Base-by-base conservation (phyloP, 2,888 invertebrate genomes). In the Athalia circularis region DNA sequence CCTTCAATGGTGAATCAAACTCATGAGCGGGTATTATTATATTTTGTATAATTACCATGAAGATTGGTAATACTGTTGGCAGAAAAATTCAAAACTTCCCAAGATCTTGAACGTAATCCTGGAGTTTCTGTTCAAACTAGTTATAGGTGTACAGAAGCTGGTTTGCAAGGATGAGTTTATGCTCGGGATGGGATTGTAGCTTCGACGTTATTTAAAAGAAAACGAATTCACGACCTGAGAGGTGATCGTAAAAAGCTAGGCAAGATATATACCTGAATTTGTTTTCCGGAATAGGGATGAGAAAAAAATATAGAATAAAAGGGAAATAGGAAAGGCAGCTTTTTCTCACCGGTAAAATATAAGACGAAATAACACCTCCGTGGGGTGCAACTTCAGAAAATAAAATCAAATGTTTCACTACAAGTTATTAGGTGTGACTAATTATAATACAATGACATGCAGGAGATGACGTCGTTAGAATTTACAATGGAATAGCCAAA, bases 401-500 rank as follows among this genome's bases (percentile, higher is more conserved):
- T 6, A 7, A 54, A 57, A 29, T 29, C 29, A 29, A 3, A 68
- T 68, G 43, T 68, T 54, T 43, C 29, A 54, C 13, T 54, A 13
- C 29, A 52, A 15, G 68, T 54, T 72, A 43, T 72, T 72, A 59
- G 72, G 72, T 72, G 59, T 59, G 72, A 72, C 72, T 72, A 72
- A 59, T 72, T 72, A 72, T 13, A 57, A 72, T 59, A 72, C 72
- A 59, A 72, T 72, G 72, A 72, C 47, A 59, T 29, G 29, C 29
- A 11, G 9, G 47, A 72, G 72, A 72, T 72, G 72, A 57, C 72
- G 72, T 13, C 43, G 45, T 45, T 72, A 43, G 13, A 72, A 72
- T 59, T 9, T 13, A 72, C 59, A 72, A 59, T 59, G 43, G 45
- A 47, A 15, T 11, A 13, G 8, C 57, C 13, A 8, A 47, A 5